A percentile compares a stretch with the other conserved stretches of the same genome.
Evolutionary conservation across 1,140 invertebrate genomes (phyloP).

Genomic region (Oedothorax gibbosus): DNA sequence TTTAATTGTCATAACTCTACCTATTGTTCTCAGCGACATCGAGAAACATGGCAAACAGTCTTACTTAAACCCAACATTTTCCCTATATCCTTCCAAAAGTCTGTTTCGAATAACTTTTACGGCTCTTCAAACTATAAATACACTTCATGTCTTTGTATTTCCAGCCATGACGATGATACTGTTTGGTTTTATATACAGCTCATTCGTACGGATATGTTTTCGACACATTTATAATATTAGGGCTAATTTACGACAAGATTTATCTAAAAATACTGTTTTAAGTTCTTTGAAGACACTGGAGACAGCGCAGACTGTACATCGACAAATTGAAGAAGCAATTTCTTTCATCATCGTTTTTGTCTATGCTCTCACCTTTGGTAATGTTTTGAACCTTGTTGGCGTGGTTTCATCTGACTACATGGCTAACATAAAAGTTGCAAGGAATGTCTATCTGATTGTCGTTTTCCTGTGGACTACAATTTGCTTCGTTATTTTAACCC

Average conservation of each 20-base stretch:
- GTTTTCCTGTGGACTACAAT: neutral
- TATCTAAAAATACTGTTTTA: neutral
- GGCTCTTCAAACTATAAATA: neutral
- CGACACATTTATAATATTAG: neutral
- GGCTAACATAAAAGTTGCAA: neutral
- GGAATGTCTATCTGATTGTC: neutral
- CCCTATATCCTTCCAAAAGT: neutral
- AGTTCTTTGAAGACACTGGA: neutral
- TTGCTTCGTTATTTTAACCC: constrained; percentile 10
- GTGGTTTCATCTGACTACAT: neutral
- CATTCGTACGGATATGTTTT: neutral
- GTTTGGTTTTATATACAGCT: constrained; percentile 10
- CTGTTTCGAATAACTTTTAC: too few species aligned
- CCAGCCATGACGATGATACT: constrained; percentile 11
- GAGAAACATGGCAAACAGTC: neutral
- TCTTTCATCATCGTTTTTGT: constrained; percentile 3
- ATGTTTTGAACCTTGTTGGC: constrained; percentile 18
- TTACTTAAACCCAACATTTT: neutral
- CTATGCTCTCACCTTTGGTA: constrained; percentile 13
- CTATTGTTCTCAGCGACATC: neutral
- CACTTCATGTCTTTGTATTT: constrained; percentile 15
- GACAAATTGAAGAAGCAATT: constrained; percentile 1
- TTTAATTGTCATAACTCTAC: neutral
- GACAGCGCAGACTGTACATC: neutral
- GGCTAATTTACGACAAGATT: neutral